phyloP scores from a whole-genome alignment of 2,888 invertebrate genomes.

The Tetragonula carbonaria region DNA sequence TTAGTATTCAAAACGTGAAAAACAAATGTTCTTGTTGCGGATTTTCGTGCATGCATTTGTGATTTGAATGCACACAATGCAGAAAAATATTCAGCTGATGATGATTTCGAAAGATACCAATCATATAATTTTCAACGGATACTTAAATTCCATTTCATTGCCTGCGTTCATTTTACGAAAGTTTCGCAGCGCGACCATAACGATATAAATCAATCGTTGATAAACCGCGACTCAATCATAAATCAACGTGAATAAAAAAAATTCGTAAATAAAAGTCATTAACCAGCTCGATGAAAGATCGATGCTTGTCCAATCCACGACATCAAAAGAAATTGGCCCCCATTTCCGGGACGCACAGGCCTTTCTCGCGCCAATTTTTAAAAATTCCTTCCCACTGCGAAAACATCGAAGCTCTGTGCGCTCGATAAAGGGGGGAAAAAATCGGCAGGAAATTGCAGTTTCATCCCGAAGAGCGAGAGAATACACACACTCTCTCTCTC shows the following conservation, averaged over 20 bases:
- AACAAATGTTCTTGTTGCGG: too few species aligned
- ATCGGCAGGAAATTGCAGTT: conserved; percentile 11
- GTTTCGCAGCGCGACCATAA: too few species aligned
- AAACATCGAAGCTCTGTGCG: not conserved
- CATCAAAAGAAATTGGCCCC: not conserved
- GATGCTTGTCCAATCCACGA: not conserved
- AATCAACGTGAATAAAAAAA: not conserved
- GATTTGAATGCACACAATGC: too few species aligned
- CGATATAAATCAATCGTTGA: too few species aligned
- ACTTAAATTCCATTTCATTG: too few species aligned
- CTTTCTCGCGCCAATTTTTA: not conserved
- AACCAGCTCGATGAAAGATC: not conserved
- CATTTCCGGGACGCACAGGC: not conserved
- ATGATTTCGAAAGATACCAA: too few species aligned
- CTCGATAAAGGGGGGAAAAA: not conserved
- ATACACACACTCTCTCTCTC: not conserved
- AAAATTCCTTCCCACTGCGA: not conserved
- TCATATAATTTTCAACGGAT: too few species aligned
- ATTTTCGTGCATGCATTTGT: too few species aligned
- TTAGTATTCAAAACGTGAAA: too few species aligned
- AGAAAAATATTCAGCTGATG: too few species aligned
- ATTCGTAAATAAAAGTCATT: not conserved
- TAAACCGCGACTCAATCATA: not conserved
- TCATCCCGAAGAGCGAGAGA: not conserved
- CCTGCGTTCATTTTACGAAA: too few species aligned